Percentiles rank a stretch among this genome's conserved stretches.
phyloP scores from a whole-genome alignment of 2,888 invertebrate species.

The Idaea straminata region DNA sequence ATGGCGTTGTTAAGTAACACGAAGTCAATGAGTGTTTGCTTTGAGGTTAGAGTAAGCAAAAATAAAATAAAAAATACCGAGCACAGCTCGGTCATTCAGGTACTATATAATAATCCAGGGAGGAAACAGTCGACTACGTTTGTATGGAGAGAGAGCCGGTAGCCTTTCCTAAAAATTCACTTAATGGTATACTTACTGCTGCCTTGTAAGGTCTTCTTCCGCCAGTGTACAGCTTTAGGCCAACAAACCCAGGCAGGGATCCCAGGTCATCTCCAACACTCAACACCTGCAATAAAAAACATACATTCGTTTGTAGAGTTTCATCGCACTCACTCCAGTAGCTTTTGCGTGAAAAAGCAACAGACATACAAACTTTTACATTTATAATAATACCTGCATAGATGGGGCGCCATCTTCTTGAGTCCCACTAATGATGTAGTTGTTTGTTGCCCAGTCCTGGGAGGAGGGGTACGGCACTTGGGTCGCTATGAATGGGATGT shows the following conservation, averaged over 20 bases:
- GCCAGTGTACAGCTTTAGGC: conserved; percentile 60
- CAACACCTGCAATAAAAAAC: conserved; percentile 49
- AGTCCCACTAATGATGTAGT: conserved; percentile 86
- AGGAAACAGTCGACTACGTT: too few relatives aligned
- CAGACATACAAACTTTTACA: not conserved
- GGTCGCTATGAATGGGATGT: conserved; percentile 83
- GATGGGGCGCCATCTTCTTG: conserved; percentile 63
- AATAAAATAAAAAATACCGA: too few relatives aligned
- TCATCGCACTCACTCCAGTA: too few relatives aligned
- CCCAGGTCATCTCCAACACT: conserved; percentile 83
- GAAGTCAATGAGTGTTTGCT: too few relatives aligned
- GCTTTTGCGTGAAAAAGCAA: too few relatives aligned
- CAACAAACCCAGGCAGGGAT: conserved; percentile 82
- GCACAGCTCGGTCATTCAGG: too few relatives aligned
- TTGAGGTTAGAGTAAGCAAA: too few relatives aligned
- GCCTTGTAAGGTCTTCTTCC: conserved; percentile 77
- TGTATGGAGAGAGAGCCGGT: too few relatives aligned
- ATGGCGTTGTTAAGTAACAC: too few relatives aligned
- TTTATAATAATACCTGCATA: conserved; percentile 34
- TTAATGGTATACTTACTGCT: conserved; percentile 67
- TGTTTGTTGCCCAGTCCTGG: conserved; percentile 84
- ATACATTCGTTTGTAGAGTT: too few relatives aligned
- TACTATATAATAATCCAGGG: too few relatives aligned
- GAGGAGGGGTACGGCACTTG: conserved; percentile 80
- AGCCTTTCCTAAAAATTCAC: too few relatives aligned